Evolutionary conservation across 2,113 vertebrate species (phyloP), one percentile per base, ranked within the genome.

Genomic region (Vidua chalybeata): DNA sequence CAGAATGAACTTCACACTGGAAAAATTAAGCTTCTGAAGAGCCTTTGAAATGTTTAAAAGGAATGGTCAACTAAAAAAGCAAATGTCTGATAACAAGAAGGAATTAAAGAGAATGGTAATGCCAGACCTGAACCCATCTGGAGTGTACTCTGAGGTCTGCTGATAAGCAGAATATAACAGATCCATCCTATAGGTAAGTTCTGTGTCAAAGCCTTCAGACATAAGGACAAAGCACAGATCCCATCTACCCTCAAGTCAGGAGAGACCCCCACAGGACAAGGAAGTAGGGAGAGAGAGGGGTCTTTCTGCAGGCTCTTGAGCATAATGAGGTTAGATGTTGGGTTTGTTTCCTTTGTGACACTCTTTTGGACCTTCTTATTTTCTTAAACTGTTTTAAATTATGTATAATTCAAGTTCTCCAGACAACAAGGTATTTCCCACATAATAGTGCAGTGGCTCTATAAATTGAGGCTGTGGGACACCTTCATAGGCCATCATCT

Each of bases 231-330:
- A 75, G 1, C 15, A 24, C 23, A 62, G 23, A 72, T 28, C 11
- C 7, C 17, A 31, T 43, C 62, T 37, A 41, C 26, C 22, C 15
- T 18, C 20, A 13, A 19, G 21, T 45, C 54, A 35, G 24, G 28
- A n/a, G 15, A 35, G 66, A 49, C 13, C 23, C 73, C 35, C 1
- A 3, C 26, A 63, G 13, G 8, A 43, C 41, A 87, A 80, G 4
- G 11, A 49, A 39, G 15, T 1, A 8, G 8, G n/a, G 12, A 14
- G 23, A 58, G 9, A 48, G 11, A 5, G 15, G 3, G 7, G 3
- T 35, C 13, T 51, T 64, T 55, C 51, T 69, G 24, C 21, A 66
- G 39, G 8, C 17, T 43, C 16, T 35, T 63, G 21, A 74, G 14
- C 33, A 22, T 46, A 55, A 74, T n/a, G 35, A 94, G 6, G 37